Base-by-base conservation (phyloP, 2,113 vertebrate genomes). In the Bubalus kerabau region DNA sequence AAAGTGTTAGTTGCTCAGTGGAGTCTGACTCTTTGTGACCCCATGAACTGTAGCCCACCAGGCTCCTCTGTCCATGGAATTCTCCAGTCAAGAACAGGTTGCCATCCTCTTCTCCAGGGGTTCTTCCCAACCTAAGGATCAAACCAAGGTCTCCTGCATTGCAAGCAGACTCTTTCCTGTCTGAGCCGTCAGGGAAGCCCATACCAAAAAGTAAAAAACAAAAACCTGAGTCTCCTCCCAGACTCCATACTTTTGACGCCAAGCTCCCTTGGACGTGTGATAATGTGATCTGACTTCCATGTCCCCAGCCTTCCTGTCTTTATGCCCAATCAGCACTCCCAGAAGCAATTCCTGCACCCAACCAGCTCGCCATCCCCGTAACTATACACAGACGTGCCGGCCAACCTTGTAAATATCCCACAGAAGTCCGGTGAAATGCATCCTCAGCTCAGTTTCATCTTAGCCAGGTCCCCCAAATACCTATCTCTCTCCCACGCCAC, bases 221-320 rank as follows among this genome's bases (percentile, higher is more conserved):
- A 74, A 74, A 74, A 62, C 36, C 46, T 15, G 32, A 32, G 12
- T 50, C 59, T 71, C 40, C 43, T 59, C 52, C 15, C 3, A 43
- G 23, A 28, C 21, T 6, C 3, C 3, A 0, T 1, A 21, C 11
- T 54, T 54, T n/a, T 30, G 17, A 11, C 1, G 19, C 60, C 46
- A 26, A 15, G 54, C 1, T 28, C n/a, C 46, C 28, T 8, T 23
- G 28, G 43, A n/a, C 9, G 5, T 15, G 62, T 59, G 48, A 74
- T 46, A 59, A 30, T 2, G 1, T 14, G 7, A 40, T 76, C 36
- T 2, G 7, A 46, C 52, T 46, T 57, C 36, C 13, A 19, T 32
- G 32, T 32, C 86, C 36, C 57, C 1, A 12, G 43, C 15, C 7
- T 71, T 21, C 11, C 1, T 43, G 81, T 91, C 56, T 21, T 28